Base-by-base conservation (phyloP, 1,140 invertebrate species). In the Cyclina sinensis region DNA sequence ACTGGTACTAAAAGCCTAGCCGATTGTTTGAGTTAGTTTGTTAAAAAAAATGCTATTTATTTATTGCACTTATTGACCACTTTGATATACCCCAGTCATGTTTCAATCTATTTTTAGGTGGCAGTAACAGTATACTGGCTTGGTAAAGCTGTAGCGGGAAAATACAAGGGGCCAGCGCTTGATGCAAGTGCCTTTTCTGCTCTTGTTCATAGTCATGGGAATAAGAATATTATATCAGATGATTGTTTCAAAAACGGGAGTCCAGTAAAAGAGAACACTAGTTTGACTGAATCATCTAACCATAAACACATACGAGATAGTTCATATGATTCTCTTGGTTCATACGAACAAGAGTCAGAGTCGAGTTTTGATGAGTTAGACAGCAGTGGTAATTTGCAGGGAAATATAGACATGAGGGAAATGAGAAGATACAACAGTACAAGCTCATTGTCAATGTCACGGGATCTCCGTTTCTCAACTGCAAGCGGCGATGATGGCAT, bases 41-140 rank as follows among this genome's bases (percentile, higher is more conserved):
- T 43, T 43, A 4, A 43, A 43, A 43, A 43, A 14, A 43, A 43
- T 43, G 43, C 43, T 14, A 43, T 43, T 43, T 4, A 43, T 43
- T 43, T 14, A 43, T 43, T 43, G 14, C 14, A 43, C 5, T 43
- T 43, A 43, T 43, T 43, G 4, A 43, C 4, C 5, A 14, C 14
- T 7, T 43, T 43, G 4, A 43, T 7, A 7, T 43, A 43, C 43
- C 4, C n/a, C n/a, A n/a, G n/a, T n/a, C 14, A 43, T 14, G 21
- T 24, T 43, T 59, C 74, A 76, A 18, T 85, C 37, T 89, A 57
- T 89, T 89, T 90, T 24, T 92, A 95, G 95, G 95, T 95, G 83
- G 93, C 94, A 2, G 91, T 95, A 32, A 93, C 93, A 24, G 87
- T 95, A 12, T 95, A 92, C 89, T 95, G 94, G 94, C 87, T 95